These are phyloP conservation scores for Torymus texanus DNA, from an alignment of 2,888 invertebrate species.

Conservation along the genomic window DNA sequence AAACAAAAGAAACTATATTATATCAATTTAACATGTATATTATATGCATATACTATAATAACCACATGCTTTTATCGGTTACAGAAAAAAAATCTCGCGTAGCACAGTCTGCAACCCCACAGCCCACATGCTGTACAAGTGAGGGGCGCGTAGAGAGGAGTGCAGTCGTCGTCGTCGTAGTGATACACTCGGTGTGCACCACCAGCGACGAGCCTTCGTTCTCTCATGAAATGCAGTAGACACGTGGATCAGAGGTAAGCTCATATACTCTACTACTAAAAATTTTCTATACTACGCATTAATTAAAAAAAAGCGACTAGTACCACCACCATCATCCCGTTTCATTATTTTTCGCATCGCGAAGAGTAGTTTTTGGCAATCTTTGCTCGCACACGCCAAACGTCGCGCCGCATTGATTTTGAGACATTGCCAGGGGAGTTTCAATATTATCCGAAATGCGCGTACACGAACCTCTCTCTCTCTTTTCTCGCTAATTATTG, in stretches of 20 bases:
- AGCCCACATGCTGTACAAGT: too few relatives aligned
- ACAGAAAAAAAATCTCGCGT: too few relatives aligned
- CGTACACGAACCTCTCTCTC: too few relatives aligned
- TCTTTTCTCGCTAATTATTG: slow-evolving; percentile 29
- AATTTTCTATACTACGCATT: background rate
- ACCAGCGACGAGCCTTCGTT: slow-evolving; percentile 48
- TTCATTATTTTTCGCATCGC: slow-evolving; percentile 30
- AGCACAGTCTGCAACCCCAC: too few relatives aligned
- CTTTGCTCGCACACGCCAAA: background rate
- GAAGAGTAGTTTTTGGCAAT: background rate
- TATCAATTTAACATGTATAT: too few relatives aligned
- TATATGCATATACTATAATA: too few relatives aligned
- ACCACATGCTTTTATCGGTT: too few relatives aligned
- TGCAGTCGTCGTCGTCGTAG: too few relatives aligned
- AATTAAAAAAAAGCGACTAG: background rate
- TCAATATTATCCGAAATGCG: slow-evolving; percentile 20
- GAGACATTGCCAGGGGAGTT: slow-evolving; percentile 44
- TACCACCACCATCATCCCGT: too few relatives aligned
- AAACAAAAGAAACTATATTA: too few relatives aligned
- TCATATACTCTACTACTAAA: slow-evolving; percentile 14
- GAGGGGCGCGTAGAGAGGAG: too few relatives aligned
- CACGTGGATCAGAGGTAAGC: slow-evolving; percentile 56
- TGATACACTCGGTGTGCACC: slow-evolving; percentile 33
- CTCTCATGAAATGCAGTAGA: slow-evolving; percentile 58
- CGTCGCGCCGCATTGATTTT: slow-evolving; percentile 33